Base-by-base conservation (phyloP, 2,113 vertebrate species). In the Crotalus horridus region DNA sequence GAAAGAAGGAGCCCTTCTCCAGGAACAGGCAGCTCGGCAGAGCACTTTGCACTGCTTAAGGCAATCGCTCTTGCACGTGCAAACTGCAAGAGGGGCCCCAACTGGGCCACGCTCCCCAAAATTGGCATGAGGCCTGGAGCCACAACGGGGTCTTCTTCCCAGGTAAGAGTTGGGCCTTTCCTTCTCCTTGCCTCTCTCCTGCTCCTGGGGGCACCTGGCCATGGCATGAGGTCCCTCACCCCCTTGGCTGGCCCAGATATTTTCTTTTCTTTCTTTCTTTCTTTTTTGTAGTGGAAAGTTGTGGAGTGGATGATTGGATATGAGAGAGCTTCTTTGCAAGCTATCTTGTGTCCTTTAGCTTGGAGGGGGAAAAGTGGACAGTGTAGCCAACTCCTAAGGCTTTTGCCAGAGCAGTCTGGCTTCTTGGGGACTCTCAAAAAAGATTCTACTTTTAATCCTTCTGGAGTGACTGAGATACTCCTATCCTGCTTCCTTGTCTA, bases 11-110 rank as follows among this genome's bases (percentile, higher is more conserved):
- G 94, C 92, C 95, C 93, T 95, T 94, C 95, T 95, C 94, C 94
- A 94, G 96, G 97, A 96, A 94, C 96, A 94, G 55, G 92, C 91
- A 58, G 90, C 87, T 0, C 74, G 61, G 26, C 81, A 90, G 53
- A 86, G 90, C 88, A 85, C 90, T 0, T 23, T 94, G 87, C 58
- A 56, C 53, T 13, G 81, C 59, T 54, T 43, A 23, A 51, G 55
- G 85, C 39, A 48, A 4, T 17, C 3, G 85, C n/a, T 56, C 26
- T 12, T 48, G 17, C 53, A 13, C 24, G 87, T 9, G 59, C 46
- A 21, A 85, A 23, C 46, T 55, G 89, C 56, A 53, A 53, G 24
- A 43, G 51, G 56, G 24, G 6, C 56, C 56, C 46, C 51, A 23
- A 54, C 23, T 43, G 81, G 74, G 81, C 29, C 54, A 92, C 43